Percentiles rank a stretch among this genome's conserved stretches.
Conservation (phyloP, 92 coral and sea anemone genomes). For the Parazoanthus darwini region DNA sequence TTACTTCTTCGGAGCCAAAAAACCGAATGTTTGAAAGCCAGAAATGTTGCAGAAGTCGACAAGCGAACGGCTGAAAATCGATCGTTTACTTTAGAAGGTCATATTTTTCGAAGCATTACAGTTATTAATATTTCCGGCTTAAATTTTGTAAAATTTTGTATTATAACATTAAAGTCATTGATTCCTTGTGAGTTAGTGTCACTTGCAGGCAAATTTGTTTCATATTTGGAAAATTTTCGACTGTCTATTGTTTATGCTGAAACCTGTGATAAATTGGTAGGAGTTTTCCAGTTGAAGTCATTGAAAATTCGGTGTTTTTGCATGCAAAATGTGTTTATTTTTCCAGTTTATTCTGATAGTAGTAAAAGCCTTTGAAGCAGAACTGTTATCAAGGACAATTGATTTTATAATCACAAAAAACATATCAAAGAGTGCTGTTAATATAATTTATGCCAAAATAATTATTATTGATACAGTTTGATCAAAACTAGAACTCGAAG, state of each 20-base stretch:
- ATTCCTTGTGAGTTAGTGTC: not conserved
- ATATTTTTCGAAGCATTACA: conserved; percentile 28
- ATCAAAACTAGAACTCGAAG: not conserved
- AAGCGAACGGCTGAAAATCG: not conserved
- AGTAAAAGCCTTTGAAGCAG: not conserved
- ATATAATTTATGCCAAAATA: not conserved
- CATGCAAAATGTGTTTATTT: not conserved
- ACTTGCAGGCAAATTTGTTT: not conserved
- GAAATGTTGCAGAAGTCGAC: not conserved
- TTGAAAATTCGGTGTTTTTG: not conserved
- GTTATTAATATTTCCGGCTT: conserved; percentile 42
- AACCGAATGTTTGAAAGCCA: not conserved
- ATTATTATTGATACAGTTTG: not conserved
- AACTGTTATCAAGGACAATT: not conserved
- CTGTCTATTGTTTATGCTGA: too few species aligned
- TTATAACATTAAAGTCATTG: not conserved
- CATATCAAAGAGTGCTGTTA: not conserved
- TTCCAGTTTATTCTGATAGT: not conserved
- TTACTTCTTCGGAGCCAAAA: not conserved
- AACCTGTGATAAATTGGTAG: not conserved
- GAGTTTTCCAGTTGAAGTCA: not conserved
- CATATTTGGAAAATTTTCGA: not conserved
- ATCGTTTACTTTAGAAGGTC: conserved; percentile 25
- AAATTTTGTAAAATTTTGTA: conserved; percentile 23
- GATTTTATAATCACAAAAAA: not conserved